Conservation (phyloP, 1,140 invertebrate genomes). For the Zaprionus ghesquierei region DNA sequence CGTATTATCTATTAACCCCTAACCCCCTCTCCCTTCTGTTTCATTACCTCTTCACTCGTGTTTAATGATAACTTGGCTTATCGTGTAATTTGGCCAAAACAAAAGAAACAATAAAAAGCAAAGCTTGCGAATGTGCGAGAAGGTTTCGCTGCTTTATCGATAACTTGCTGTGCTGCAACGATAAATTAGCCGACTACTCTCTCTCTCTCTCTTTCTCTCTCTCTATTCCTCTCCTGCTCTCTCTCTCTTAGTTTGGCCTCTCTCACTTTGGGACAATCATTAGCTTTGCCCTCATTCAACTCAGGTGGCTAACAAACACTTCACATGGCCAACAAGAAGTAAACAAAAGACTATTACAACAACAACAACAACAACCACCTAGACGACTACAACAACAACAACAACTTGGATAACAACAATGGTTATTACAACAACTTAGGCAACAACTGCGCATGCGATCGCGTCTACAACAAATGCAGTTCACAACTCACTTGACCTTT, state of each 20-base stretch:
- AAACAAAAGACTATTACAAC: constrained; percentile 3
- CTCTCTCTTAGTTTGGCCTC: background rate
- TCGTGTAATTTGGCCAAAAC: background rate
- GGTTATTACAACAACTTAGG: constrained; percentile 1
- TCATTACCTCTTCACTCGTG: background rate
- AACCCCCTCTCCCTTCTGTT: background rate
- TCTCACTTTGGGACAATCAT: background rate
- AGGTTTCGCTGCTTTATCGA: background rate
- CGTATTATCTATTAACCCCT: background rate
- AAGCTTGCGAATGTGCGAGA: background rate
- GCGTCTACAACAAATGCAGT: constrained; percentile 24
- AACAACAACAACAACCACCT: constrained; percentile 2
- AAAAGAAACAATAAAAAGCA: background rate
- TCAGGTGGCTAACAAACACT: constrained; percentile 40
- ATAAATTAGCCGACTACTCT: background rate
- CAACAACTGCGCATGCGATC: background rate
- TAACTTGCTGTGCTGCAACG: background rate
- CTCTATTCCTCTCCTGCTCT: background rate
- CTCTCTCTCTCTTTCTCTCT: background rate
- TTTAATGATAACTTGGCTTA: background rate
- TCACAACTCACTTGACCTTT: constrained; percentile 64
- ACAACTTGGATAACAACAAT: background rate
- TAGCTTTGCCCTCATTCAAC: constrained; percentile 25
- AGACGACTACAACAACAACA: background rate
- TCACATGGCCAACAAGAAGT: constrained; percentile 31